Percentiles rank a stretch among this genome's conserved stretches.
These are phyloP conservation scores for Noctua comes DNA, from an alignment of 2,888 invertebrate genomes.

Conservation along the genomic window DNA sequence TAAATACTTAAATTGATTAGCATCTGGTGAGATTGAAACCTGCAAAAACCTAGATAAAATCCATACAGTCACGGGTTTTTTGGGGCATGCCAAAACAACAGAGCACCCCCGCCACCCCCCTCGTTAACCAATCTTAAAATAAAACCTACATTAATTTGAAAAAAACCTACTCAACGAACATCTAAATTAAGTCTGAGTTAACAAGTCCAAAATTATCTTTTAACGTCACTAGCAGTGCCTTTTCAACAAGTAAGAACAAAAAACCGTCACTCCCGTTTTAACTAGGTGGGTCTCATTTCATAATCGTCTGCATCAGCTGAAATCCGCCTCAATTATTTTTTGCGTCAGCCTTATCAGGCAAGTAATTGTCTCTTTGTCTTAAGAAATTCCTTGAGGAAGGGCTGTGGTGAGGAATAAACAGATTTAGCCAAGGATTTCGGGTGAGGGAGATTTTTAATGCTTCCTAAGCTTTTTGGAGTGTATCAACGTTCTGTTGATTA, in stretches of 20 bases:
- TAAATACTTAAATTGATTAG: too few species aligned
- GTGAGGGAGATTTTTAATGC: slow-evolving; percentile 42
- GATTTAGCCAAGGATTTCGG: slow-evolving; percentile 57
- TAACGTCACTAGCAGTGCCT: slow-evolving; percentile 23
- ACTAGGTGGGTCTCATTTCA: slow-evolving; percentile 8
- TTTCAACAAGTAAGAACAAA: slow-evolving; percentile 1
- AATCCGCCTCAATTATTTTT: slow-evolving; percentile 61
- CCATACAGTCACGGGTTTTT: background rate
- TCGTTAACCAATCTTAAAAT: background rate
- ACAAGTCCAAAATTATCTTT: slow-evolving; percentile 23
- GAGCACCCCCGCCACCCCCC: fast-evolving
- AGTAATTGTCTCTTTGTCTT: slow-evolving; percentile 62
- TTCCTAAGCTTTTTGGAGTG: slow-evolving; percentile 16
- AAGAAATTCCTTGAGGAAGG: slow-evolving; percentile 32
- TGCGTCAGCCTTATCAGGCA: slow-evolving; percentile 47
- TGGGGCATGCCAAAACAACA: background rate
- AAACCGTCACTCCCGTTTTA: slow-evolving; percentile 27
- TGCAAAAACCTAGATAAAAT: background rate
- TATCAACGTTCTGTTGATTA: background rate
- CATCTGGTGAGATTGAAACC: background rate
- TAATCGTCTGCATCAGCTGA: slow-evolving; percentile 42
- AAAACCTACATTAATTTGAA: background rate
- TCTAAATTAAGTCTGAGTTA: background rate
- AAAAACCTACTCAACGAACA: background rate
- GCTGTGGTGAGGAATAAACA: slow-evolving; percentile 56